Evolutionary conservation across 2,113 vertebrate species (phyloP), one percentile per base, ranked within the genome.

Genomic region (Indicator indicator): DNA sequence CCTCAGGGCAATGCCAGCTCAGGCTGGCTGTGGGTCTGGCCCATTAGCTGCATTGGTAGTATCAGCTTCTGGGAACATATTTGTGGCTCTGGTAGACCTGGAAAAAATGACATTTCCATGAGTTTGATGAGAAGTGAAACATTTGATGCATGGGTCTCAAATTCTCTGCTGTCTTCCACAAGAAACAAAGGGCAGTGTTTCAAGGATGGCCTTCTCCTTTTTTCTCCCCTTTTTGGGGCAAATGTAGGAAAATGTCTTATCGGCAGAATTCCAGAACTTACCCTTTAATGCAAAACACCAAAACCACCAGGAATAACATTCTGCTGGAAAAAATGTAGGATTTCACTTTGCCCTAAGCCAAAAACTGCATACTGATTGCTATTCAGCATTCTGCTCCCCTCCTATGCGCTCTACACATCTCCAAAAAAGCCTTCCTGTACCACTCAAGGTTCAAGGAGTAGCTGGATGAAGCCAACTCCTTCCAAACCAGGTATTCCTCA

Each of bases 111-210:
- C 69, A 95, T 95, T 94, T 95, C 80, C 85, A 90, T 62, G 93
- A 50, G 36, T 88, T 95, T 95, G 88, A 88, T 95, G 94, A 95
- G 76, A 97, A 95, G n/a, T n/a, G 40, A 96, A 97, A 95, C 86
- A 93, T 91, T 88, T 77, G 76, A 93, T 97, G 94, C 93, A 93
- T 81, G 65, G 65, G 85, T 88, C 88, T 97, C 83, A 88, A 62
- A 81, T 97, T 95, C 93, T 96, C 69, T 97, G 89, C 91, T 86
- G 91, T 91, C 91, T 90, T 95, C 76, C 72, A 88, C 90, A 94
- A 90, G 96, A 95, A 96, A 94, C 82, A 95, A 88, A 95, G 88
- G 82, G 81, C 95, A 95, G 83, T 38, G 70, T 86, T 95, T 95
- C 85, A 88, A 2, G 0, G 86, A 91, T 69, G 88, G 65, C 74